Evolutionary conservation across 1,140 invertebrate species (phyloP), one percentile per base, ranked within the genome.

Genomic region (Neodiprion pinetum): DNA sequence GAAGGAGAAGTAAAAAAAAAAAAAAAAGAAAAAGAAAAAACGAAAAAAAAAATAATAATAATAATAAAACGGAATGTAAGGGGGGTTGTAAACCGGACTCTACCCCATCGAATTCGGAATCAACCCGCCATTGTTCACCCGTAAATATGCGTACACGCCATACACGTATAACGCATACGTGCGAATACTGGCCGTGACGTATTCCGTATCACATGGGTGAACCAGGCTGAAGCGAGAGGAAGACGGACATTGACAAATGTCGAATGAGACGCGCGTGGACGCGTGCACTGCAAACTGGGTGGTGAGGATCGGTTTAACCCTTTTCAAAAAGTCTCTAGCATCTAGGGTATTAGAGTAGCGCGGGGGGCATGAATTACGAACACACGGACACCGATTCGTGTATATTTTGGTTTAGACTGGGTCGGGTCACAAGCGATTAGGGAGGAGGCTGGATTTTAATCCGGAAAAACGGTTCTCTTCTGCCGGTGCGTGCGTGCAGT

Each of bases 101-200:
- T 67, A 65, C 21, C 65, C 72, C 71, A 53, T 70, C 72, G 71
- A 76, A 75, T 76, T 75, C 71, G 75, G 75, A 79, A 79, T 77
- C 78, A 77, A 77, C 78, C 67, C 10, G 28, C 72, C 72, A 72
- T 75, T 75, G 70, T 73, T 74, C 47, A 10, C 14, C 40, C 71
- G 10, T 28, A 66, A 67, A 48, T 50, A 9, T 48, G 7, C 53
- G 68, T 50, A 50, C 21, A 48, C 40, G 23, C n/a, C 53, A 74
- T 28, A 50, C 53, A 61, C 53, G 53, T 40, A 40, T 61, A 14
- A 12, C n/a, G 9, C n/a, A 61, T 17, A 61, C 53, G n/a, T 17
- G 53, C 53, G n/a, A 61, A 40, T 3, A 40, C 28, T 40, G 28
- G 28, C 1, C 28, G 28, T 5, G 28, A 40, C 28, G 28, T 40